Percentiles rank a stretch among this genome's conserved stretches.
These are phyloP conservation scores for Huso huso DNA, from an alignment of 2,797 vertebrate species.

Conservation along the genomic window DNA sequence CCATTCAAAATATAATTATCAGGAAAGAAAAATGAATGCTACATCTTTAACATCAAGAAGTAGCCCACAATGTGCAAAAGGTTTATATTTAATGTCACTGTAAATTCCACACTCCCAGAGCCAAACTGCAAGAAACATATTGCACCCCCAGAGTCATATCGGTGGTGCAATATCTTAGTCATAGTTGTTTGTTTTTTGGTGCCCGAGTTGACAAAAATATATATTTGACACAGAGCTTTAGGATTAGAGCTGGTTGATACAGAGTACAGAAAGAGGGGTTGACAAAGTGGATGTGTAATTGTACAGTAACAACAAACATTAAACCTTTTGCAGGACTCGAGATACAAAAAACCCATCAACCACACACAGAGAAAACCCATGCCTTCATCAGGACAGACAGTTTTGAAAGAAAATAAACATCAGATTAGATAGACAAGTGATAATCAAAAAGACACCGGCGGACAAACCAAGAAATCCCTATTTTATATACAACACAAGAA, in stretches of 20 bases:
- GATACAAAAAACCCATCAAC: slow-evolving; percentile 1
- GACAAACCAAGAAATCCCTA: slow-evolving; percentile 38
- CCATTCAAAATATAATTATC: slow-evolving; percentile 17
- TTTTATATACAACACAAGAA: slow-evolving; percentile 28
- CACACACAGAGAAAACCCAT: not conserved
- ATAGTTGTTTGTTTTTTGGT: too few relatives aligned
- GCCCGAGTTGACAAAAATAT: too few relatives aligned
- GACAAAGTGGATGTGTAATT: too few relatives aligned
- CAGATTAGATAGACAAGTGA: slow-evolving; percentile 22
- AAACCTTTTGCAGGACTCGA: slow-evolving; percentile 1
- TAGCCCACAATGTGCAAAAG: slow-evolving; percentile 7
- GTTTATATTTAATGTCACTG: not conserved
- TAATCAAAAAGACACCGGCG: slow-evolving; percentile 14
- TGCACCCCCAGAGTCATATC: too few relatives aligned
- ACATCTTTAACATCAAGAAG: slow-evolving; percentile 35
- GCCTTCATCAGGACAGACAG: slow-evolving; percentile 2
- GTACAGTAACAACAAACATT: not conserved
- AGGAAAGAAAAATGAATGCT: slow-evolving; percentile 24
- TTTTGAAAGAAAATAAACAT: slow-evolving; percentile 9
- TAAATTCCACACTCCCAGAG: too few relatives aligned
- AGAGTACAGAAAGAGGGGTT: too few relatives aligned
- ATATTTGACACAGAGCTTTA: too few relatives aligned
- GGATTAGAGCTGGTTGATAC: too few relatives aligned
- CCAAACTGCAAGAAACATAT: too few relatives aligned
- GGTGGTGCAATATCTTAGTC: too few relatives aligned